Base-by-base conservation (phyloP, 2,888 invertebrate genomes). In the Matsumyia berberina region DNA sequence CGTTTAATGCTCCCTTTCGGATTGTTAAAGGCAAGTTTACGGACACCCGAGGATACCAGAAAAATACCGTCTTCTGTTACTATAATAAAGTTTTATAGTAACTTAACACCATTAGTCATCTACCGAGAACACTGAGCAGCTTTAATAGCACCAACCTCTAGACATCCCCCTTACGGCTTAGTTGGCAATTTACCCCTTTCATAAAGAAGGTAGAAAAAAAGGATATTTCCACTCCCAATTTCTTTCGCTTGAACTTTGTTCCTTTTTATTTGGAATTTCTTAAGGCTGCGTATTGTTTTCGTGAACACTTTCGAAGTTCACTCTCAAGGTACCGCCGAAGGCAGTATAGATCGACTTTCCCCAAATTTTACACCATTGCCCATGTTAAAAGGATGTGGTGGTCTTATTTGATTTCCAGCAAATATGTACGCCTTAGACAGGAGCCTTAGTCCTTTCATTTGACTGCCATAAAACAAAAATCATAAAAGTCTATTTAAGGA, bases 61-160 rank as follows among this genome's bases (percentile, higher is more conserved):
- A 31, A 39, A 66, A 49, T 57, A 46, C 51, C 58, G 49, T 58
- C 66, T 66, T 49, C 67, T 51, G 64, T 19, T 19, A 64, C 35
- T 55, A 67, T 67, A 67, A 67, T 74, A 74, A 83, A 83, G 33
- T 79, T 79, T 85, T 85, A 70, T 70, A 76, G 64, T 60, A 58
- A 85, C 70, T 85, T 74, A 85, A 79, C 74, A 76, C 79, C 74
- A 85, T 79, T 79, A 85, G 79, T 85, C 79, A 74, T 57, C 70
- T 46, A 39, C 39, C 24, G 44, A 53, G 42, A 12, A 73, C 67
- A 83, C 79, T 39, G 57, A 64, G 57, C 58, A 39, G 66, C 66
- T 49, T 67, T 67, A 76, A 76, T 58, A 76, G 51, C 57, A 19
- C 39, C 39, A 24, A 67, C 66, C 72, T 73, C 31, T 31, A 33